Evolutionary conservation across 2,797 vertebrate genomes (phyloP).

Genomic region (Stomatorhinus walkeri): DNA sequence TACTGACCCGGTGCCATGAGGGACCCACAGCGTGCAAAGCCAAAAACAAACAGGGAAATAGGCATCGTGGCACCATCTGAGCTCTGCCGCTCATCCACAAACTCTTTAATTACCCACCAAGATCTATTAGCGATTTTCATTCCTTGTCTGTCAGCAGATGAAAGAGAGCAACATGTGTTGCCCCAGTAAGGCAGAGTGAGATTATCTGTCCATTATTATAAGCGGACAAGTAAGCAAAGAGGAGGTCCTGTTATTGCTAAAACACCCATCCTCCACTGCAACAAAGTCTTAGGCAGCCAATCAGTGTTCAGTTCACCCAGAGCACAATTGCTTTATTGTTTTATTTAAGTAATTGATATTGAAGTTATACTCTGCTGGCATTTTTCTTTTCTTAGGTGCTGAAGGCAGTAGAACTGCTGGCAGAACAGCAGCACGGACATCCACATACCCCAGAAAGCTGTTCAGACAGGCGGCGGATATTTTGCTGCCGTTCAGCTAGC

Average conservation of each 20-base stretch:
- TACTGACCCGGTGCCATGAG: conserved; percentile 12
- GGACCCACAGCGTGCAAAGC: neutral
- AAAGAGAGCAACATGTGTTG: neutral
- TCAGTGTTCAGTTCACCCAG: neutral
- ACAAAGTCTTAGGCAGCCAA: neutral
- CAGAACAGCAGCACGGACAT: neutral
- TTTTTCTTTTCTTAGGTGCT: neutral
- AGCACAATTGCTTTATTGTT: neutral
- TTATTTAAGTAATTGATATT: neutral
- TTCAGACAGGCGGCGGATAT: neutral
- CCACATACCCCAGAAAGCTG: neutral
- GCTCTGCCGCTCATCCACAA: neutral
- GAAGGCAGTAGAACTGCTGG: neutral
- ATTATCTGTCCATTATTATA: conserved; percentile 2
- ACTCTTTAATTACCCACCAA: neutral
- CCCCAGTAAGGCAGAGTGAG: neutral
- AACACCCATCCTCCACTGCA: neutral
- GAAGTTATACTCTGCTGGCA: neutral
- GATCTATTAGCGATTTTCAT: conserved; percentile 3
- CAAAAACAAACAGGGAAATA: neutral
- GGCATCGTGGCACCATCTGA: neutral
- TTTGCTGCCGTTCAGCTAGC: neutral
- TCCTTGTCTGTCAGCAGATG: neutral
- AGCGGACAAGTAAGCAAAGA: neutral
- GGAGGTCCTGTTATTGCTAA: neutral